phyloP scores from a whole-genome alignment of 2,113 vertebrate genomes.

The Suncus etruscus region DNA sequence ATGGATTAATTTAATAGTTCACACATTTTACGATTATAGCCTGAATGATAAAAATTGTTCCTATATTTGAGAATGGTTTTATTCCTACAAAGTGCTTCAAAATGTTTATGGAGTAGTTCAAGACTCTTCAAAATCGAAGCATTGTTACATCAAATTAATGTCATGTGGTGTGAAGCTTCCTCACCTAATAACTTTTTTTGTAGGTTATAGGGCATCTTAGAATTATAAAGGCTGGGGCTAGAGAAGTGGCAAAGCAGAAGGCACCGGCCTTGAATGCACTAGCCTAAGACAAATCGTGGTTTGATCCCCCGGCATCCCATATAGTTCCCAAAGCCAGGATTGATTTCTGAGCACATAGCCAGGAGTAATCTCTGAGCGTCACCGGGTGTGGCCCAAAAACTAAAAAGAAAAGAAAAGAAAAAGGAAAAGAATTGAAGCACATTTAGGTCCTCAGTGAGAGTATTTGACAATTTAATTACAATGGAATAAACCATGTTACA shows the following conservation, averaged over 20 bases:
- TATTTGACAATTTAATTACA: constrained; percentile 37
- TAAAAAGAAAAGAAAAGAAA: too few relatives aligned
- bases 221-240: not conserved
- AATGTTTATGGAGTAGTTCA: constrained; percentile 24
- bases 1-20: constrained; percentile 13
- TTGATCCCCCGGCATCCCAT: too few relatives aligned
- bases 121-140: constrained; percentile 44
- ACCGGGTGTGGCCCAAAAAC: too few relatives aligned
- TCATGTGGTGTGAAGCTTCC: not conserved
- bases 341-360: too few relatives aligned
- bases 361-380: too few relatives aligned
- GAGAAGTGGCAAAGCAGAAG: too few relatives aligned
- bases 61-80: constrained; percentile 32
- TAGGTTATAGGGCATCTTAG: constrained; percentile 21
- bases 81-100: constrained; percentile 55
- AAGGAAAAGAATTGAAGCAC: constrained; percentile 20
- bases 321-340: too few relatives aligned
- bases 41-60: not conserved
- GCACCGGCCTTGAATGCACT: too few relatives aligned
- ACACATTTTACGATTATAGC: not conserved
- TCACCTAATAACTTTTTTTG: not conserved
- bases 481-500: not conserved
- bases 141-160: constrained; percentile 49
- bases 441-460: not conserved
- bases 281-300: too few relatives aligned